Base-by-base conservation (phyloP, 53 echinoderm and acorn worm species). In the Temnopleurus reevesii region DNA sequence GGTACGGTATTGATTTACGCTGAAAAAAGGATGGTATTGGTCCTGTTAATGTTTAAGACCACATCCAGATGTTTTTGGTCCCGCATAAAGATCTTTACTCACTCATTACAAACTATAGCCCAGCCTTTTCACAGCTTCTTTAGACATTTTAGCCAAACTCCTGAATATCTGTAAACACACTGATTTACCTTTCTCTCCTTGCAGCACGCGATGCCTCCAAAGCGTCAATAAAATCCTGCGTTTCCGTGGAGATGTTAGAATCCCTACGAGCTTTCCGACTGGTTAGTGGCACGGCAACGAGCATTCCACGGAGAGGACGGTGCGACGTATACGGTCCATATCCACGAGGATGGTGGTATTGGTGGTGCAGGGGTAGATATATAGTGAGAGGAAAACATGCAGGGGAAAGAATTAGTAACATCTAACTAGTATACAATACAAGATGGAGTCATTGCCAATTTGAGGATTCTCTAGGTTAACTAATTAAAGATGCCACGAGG, bases 171-270 rank as follows among this genome's bases (percentile, higher is more conserved):
- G n/a, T n/a, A n/a, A n/a, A n/a, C n/a, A n/a, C n/a, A n/a, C n/a
- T n/a, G n/a, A n/a, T n/a, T 92, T 99, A 99, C 99, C 99, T 99
- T 91, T 99, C 99, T 92, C 96, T 92, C 34, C 99, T 91, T 49
- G 99, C 99, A n/a, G 94, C 96, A 44, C 99, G 92, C 27, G 94
- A 91, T 24, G 93, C 93, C 59, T 99, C 99, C 79, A 99, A 81
- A 0, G 92, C 89, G 25, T 94, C 96, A 44, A 99, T 92, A 23
- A 96, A 92, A 57, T 94, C 93, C 89, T 96, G 92, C 4, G 96
- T 99, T 85, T 96, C 96, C 63, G 76, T 84, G 35, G 99, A 99
- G 84, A 99, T 94, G 85, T 92, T 91, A 38, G 94, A 94, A 53
- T 92, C 92, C 88, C 93, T 92, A 89, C 94, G 96, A 57, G 71